Conservation (phyloP, 1,140 invertebrate genomes). For the Anastrepha obliqua region DNA sequence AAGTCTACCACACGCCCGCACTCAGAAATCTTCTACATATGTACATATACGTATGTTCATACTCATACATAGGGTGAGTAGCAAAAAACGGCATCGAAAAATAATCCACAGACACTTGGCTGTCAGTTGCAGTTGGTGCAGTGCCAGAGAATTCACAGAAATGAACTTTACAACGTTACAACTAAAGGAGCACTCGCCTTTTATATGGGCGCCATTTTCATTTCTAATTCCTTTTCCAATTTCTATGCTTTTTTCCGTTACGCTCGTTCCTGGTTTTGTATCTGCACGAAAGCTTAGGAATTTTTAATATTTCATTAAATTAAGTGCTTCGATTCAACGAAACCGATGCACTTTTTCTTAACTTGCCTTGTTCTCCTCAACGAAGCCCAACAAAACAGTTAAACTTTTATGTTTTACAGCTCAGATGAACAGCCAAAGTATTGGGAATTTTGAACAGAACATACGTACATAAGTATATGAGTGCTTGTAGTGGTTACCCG, state of each 20-base stretch:
- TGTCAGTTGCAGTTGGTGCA: constrained; percentile 3
- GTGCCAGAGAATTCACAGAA: constrained; percentile 16
- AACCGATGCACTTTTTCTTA: constrained; percentile 17
- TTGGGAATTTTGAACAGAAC: not conserved
- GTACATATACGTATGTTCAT: no score
- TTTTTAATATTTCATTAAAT: constrained; percentile 75
- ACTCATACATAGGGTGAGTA: not conserved
- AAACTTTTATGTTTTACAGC: not conserved
- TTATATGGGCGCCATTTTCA: not conserved
- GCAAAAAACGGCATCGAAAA: not conserved
- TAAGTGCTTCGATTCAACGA: constrained; percentile 63
- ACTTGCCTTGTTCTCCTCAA: not conserved
- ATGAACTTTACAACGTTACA: constrained; percentile 9
- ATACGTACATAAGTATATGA: not conserved
- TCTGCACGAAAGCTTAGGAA: constrained; percentile 58
- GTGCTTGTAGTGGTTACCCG: not conserved
- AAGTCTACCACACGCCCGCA: no score
- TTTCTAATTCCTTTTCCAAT: not conserved
- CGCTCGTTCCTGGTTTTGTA: not conserved
- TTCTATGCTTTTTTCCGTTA: not conserved
- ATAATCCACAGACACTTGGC: constrained; percentile 18
- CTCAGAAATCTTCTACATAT: no score
- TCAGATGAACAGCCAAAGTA: not conserved
- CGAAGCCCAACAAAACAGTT: not conserved
- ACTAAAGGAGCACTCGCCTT: not conserved